phyloP scores from a whole-genome alignment of 2,113 vertebrate genomes.

The Sander lucioperca region DNA sequence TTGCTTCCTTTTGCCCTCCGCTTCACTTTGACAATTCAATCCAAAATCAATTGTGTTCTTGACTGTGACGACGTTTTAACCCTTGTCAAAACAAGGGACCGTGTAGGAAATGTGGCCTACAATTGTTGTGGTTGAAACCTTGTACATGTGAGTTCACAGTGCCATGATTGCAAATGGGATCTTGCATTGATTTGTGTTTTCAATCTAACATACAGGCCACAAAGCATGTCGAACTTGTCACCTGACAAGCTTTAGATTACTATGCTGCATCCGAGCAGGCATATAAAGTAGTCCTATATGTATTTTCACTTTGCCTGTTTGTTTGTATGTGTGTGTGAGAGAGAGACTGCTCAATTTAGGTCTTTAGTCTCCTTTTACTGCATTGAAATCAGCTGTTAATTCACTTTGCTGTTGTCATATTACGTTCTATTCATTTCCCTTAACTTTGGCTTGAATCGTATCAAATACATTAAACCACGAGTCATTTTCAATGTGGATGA shows the following conservation, averaged over 20 bases:
- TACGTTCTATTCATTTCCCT: constrained; percentile 2
- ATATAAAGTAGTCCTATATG: not conserved
- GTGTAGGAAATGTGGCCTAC: constrained; percentile 48
- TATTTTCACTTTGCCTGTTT: not conserved
- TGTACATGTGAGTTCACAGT: constrained; percentile 67
- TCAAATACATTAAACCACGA: not conserved
- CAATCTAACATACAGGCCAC: constrained; percentile 4
- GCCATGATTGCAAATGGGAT: constrained; percentile 50
- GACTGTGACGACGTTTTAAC: constrained; percentile 54
- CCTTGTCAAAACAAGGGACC: constrained; percentile 69
- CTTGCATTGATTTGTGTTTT: constrained; percentile 73
- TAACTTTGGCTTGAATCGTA: not conserved
- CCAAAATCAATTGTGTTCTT: constrained; percentile 67
- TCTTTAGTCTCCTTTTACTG: not conserved
- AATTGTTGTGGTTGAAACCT: constrained; percentile 69
- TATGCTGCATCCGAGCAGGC: not conserved
- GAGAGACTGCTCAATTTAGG: not conserved
- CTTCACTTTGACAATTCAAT: constrained; percentile 69
- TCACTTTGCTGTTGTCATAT: constrained; percentile 17
- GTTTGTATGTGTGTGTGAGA: not conserved
- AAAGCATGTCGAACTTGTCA: constrained; percentile 1
- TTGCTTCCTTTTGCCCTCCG: constrained; percentile 55
- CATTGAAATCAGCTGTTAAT: constrained; percentile 17
- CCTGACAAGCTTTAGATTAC: constrained; percentile 15
- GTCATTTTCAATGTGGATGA: constrained; percentile 5